Evolutionary conservation across 2,888 invertebrate species (phyloP).

Genomic region (Crocallis elinguaria): DNA sequence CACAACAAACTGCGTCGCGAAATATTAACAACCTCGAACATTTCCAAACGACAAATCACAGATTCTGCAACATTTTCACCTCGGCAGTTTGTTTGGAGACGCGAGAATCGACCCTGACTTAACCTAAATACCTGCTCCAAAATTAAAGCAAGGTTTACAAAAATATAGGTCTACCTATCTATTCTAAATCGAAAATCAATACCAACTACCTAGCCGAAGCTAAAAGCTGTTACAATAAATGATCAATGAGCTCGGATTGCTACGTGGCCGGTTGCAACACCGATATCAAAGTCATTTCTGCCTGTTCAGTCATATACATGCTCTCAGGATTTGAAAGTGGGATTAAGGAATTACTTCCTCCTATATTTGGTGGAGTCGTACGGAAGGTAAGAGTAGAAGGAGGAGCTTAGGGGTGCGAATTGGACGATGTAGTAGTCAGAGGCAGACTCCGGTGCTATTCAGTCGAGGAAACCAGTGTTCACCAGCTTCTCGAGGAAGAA

Average conservation of each 20-base stretch:
- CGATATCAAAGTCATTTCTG: constrained; percentile 42
- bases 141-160: constrained; percentile 61
- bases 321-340: constrained; percentile 51
- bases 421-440: constrained; percentile 89
- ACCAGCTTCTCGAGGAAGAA: constrained; percentile 98
- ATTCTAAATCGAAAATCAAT: constrained; percentile 56
- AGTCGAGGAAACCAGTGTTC: constrained; percentile 97
- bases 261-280: constrained; percentile 78
- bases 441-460: constrained; percentile 90
- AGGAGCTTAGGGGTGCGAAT: constrained; percentile 88
- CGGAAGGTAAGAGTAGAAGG: constrained; percentile 89
- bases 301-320: constrained; percentile 53
- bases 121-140: constrained; percentile 41
- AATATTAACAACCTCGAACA: constrained; percentile 40
- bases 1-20: constrained; percentile 48
- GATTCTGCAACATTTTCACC: constrained; percentile 43
- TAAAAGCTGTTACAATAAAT: constrained; percentile 40
- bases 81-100: constrained; percentile 57
- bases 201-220: constrained; percentile 40
- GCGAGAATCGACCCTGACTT: constrained; percentile 66
- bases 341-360: constrained; percentile 59
- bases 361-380: constrained; percentile 82
- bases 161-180: constrained; percentile 63
- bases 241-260: constrained; percentile 53
- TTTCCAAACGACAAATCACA: constrained; percentile 43